Conservation (phyloP, 1,140 invertebrate genomes). For the Scaptomyza montana region DNA sequence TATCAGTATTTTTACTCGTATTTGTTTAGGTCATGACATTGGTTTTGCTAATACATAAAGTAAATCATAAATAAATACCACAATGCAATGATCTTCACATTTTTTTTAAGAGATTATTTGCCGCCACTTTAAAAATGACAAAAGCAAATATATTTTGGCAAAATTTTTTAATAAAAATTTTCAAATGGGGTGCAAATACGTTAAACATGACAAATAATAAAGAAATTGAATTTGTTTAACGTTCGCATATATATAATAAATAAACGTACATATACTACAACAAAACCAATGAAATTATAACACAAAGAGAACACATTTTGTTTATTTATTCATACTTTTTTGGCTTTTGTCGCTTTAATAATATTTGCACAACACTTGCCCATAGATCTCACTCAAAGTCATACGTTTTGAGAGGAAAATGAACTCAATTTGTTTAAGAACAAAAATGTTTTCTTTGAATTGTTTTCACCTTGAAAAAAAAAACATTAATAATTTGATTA, state of each 20-base stretch:
- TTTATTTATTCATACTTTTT: neutral
- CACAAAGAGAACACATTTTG: neutral
- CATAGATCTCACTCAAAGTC: slow-evolving; percentile 7
- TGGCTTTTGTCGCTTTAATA: slow-evolving; percentile 15
- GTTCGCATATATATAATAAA: slow-evolving; percentile 17
- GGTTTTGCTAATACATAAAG: too few species aligned
- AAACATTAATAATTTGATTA: slow-evolving; percentile 4
- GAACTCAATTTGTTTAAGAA: slow-evolving; percentile 16
- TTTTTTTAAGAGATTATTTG: neutral
- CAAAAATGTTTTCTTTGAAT: slow-evolving; percentile 6
- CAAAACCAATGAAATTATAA: slow-evolving; percentile 2
- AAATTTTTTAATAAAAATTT: slow-evolving; percentile 2
- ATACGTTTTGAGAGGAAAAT: slow-evolving; percentile 20
- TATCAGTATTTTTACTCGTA: too few species aligned
- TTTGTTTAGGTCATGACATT: too few species aligned
- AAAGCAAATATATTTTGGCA: slow-evolving; percentile 5
- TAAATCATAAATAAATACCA: too few species aligned
- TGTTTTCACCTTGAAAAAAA: slow-evolving; percentile 28
- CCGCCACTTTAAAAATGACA: neutral
- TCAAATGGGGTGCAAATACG: slow-evolving; percentile 4
- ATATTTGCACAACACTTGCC: slow-evolving; percentile 10
- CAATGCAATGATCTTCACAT: neutral
- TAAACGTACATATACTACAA: neutral
- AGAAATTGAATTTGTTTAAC: slow-evolving; percentile 10
- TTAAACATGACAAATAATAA: slow-evolving; percentile 15